A percentile compares a stretch with the other conserved stretches of the same genome.
Evolutionary conservation across 2,888 invertebrate genomes (phyloP).

Genomic region (Latheticus oryzae): DNA sequence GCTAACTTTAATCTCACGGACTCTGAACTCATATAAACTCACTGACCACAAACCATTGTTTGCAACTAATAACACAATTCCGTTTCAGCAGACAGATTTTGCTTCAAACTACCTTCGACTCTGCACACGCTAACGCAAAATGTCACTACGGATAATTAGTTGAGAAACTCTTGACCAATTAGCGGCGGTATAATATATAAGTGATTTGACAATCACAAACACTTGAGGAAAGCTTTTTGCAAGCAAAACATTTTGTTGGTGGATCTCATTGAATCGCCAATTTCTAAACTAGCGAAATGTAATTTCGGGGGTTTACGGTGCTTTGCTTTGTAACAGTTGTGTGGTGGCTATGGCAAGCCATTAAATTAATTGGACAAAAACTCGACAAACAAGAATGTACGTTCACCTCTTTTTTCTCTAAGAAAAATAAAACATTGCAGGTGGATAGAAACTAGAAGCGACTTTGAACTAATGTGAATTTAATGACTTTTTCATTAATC

Average conservation of each 20-base stretch:
- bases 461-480: constrained; percentile 23
- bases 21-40: constrained; percentile 55
- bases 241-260: constrained; percentile 28
- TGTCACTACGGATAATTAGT: constrained; percentile 26
- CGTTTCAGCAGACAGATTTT: constrained; percentile 43
- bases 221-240: constrained; percentile 19
- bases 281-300: constrained; percentile 27
- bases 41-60: constrained; percentile 55
- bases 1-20: constrained; percentile 57
- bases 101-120: constrained; percentile 15
- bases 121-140: constrained; percentile 15
- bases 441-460: no score
- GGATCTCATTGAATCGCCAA: constrained; percentile 21
- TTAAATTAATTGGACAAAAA: constrained; percentile 31
- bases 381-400: background rate
- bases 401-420: no score
- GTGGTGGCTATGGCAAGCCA: constrained; percentile 10
- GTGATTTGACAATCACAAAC: constrained; percentile 14
- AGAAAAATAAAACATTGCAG: no score
- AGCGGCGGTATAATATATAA: constrained; percentile 5
- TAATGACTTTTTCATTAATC: constrained; percentile 23
- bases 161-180: constrained; percentile 26
- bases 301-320: constrained; percentile 16
- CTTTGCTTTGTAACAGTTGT: constrained; percentile 28
- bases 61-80: constrained; percentile 55